Evolutionary conservation across 2,888 invertebrate species (phyloP), one percentile per base, ranked within the genome.

Genomic region (Epsilonema sp.): DNA sequence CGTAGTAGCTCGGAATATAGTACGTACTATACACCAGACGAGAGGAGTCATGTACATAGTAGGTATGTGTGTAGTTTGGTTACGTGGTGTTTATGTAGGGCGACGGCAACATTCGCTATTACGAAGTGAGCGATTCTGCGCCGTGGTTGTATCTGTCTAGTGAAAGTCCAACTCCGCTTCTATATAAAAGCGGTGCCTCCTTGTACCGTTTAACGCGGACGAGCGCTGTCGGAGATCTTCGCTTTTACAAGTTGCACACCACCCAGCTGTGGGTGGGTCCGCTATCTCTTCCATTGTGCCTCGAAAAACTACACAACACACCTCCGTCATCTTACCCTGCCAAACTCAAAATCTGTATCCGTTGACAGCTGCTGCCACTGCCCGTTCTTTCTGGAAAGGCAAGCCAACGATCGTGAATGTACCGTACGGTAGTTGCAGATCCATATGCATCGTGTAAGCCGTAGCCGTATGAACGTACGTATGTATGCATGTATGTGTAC

Each of bases 201-300:
- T 92, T 94, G 90, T 90, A n/a, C n/a, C n/a, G n/a, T 90, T 55
- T 92, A 94, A 73, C 76, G 92, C 58, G 92, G 92, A 52, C 82
- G 69, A 89, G 90, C 71, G 83, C 89, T 46, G 80, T 79, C 69
- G 94, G 94, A 74, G 85, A 94, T 57, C 75, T 81, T 57, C 79
- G 90, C 66, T 90, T 94, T 72, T 94, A 86, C 73, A 78, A 92
- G 58, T 75, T 94, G 49, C 90, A 90, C 70, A 40, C 53, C 37
- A 64, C 65, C 24, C 67, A 67, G 52, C 60, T 62, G 42, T 51
- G 87, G 45, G 87, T 89, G 67, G 92, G 92, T 75, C 82, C n/a
- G n/a, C 80, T 53, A 76, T 87, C 50, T 85, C 89, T n/a, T 89
- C 94, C 87, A 90, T 90, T 47, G 92, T 92, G 49, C 92, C 92